phyloP scores from a whole-genome alignment of 2,797 vertebrate genomes.

The Anolis apletophallus region DNA sequence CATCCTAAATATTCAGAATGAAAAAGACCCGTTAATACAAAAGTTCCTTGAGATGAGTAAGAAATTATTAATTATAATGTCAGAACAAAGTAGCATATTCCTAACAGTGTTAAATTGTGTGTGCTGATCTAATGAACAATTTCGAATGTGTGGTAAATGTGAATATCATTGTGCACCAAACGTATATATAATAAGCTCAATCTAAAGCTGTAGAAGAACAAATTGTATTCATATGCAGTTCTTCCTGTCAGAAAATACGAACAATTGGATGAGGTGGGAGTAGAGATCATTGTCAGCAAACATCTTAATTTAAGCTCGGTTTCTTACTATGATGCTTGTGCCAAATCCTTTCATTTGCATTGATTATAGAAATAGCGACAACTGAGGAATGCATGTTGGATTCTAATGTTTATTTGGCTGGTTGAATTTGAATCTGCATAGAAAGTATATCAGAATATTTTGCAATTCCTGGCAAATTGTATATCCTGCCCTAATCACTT shows the following conservation, averaged over 20 bases:
- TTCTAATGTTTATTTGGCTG: neutral
- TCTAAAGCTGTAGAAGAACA: neutral
- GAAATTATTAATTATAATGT: neutral
- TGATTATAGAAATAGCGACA: neutral
- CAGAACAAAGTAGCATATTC: neutral
- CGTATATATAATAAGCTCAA: too few relatives aligned
- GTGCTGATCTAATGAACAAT: neutral
- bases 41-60: neutral
- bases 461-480: neutral
- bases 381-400: neutral
- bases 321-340: accelerated
- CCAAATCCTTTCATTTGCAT: neutral
- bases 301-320: accelerated
- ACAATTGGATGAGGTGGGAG: accelerated
- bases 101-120: neutral
- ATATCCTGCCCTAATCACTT: neutral
- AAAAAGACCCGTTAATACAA: neutral
- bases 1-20: neutral
- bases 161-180: neutral
- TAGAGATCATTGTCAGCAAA: neutral
- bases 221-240: neutral
- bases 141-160: neutral
- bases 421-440: neutral
- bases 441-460: neutral
- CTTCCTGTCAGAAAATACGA: neutral